Evolutionary conservation across 2,113 vertebrate genomes (phyloP).

Genomic region (Odobenus rosmarus): DNA sequence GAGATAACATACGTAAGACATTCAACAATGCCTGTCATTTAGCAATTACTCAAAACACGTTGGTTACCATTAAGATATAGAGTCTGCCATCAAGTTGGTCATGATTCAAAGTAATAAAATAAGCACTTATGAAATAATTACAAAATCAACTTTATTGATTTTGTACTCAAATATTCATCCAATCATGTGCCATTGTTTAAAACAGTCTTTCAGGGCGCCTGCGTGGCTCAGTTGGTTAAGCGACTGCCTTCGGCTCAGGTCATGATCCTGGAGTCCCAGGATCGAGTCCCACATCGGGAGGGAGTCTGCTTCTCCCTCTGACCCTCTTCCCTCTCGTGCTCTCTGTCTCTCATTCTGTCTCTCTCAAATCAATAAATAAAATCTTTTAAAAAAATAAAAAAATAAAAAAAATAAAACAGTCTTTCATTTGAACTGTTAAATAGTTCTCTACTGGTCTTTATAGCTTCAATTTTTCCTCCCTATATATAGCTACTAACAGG

Average conservation of each 20-base stretch:
- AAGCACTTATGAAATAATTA: constrained; percentile 16
- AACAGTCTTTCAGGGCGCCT: neutral
- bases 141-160: constrained; percentile 10
- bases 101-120: constrained; percentile 16
- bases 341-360: too few relatives aligned
- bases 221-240: too few relatives aligned
- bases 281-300: too few relatives aligned
- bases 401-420: neutral
- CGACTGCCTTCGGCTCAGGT: too few relatives aligned
- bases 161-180: neutral
- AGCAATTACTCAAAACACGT: neutral
- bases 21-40: neutral
- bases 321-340: too few relatives aligned
- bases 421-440: neutral
- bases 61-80: neutral
- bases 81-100: neutral
- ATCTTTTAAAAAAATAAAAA: too few relatives aligned
- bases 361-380: too few relatives aligned
- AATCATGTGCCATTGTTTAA: neutral
- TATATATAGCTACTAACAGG: neutral
- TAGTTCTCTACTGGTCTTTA: neutral
- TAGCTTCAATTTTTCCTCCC: neutral
- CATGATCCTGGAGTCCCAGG: too few relatives aligned
- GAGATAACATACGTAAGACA: neutral
- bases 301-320: too few relatives aligned